Evolutionary conservation across 2,888 invertebrate species (phyloP).

Genomic region (Empis stercorea): DNA sequence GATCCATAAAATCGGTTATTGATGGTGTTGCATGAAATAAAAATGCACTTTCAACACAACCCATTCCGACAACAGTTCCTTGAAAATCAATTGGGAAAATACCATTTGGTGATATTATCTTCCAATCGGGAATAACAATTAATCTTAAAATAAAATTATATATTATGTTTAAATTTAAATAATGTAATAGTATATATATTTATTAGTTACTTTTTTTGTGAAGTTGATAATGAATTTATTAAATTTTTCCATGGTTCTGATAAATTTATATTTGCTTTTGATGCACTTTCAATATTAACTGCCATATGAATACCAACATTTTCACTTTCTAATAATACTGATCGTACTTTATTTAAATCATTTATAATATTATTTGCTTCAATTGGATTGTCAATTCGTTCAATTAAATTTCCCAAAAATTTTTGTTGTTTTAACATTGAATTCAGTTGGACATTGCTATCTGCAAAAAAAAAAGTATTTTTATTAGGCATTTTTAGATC

Average conservation of each 20-base stretch:
- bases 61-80: constrained; percentile 64
- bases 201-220: neutral
- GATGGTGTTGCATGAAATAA: constrained; percentile 54
- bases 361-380: constrained; percentile 38
- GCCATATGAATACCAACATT: constrained; percentile 60
- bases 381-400: constrained; percentile 41
- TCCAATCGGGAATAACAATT: constrained; percentile 20
- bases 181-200: too few species aligned
- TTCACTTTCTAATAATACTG: constrained; percentile 43
- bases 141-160: constrained; percentile 13
- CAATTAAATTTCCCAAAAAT: constrained; percentile 57
- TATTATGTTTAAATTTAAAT: neutral
- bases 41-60: constrained; percentile 68
- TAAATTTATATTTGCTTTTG: constrained; percentile 7
- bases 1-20: constrained; percentile 46
- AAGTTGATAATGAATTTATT: neutral
- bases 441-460: constrained; percentile 57
- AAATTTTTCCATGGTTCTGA: constrained; percentile 40
- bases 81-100: constrained; percentile 30
- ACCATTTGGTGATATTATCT: constrained; percentile 19
- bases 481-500: too few species aligned
- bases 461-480: constrained; percentile 37
- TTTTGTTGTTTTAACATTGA: constrained; percentile 64
- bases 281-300: constrained; percentile 41
- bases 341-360: constrained; percentile 46